phyloP scores from a whole-genome alignment of 1,140 invertebrate species.

The Drosophila athabasca region DNA sequence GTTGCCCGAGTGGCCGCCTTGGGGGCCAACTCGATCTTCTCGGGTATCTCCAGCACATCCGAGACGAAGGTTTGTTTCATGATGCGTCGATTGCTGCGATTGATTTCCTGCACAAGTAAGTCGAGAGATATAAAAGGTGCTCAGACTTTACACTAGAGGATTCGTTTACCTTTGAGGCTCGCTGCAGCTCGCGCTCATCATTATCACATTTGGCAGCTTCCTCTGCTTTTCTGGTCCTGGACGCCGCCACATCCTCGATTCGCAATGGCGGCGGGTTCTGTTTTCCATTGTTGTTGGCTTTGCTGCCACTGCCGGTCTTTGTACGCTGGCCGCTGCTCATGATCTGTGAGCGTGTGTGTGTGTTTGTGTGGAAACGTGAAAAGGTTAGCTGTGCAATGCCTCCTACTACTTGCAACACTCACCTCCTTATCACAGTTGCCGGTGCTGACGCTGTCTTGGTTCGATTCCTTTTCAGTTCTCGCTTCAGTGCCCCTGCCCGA shows the following conservation, averaged over 20 bases:
- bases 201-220: conserved; percentile 84
- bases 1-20: conserved; percentile 75
- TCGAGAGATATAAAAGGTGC: not conserved
- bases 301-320: conserved; percentile 46
- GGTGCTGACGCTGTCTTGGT: conserved; percentile 37
- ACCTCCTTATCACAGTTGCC: conserved; percentile 70
- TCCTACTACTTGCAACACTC: not conserved
- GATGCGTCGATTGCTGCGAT: conserved; percentile 86
- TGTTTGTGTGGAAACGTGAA: not conserved
- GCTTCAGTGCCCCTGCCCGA: conserved; percentile 12
- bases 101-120: conserved; percentile 84
- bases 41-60: conserved; percentile 87
- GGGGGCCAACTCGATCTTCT: conserved; percentile 81
- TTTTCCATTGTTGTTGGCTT: conserved; percentile 31
- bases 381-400: no score
- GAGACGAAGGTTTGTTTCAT: conserved; percentile 86
- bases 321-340: conserved; percentile 63
- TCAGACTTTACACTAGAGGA: accelerated
- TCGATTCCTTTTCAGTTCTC: conserved; percentile 44
- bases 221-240: conserved; percentile 47
- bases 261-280: conserved; percentile 44
- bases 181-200: conserved; percentile 85
- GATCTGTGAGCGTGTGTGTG: conserved; percentile 26
- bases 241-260: conserved; percentile 73
- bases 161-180: conserved; percentile 84